Conservation (phyloP, 2,113 vertebrate genomes). For the Siniperca chuatsi region DNA sequence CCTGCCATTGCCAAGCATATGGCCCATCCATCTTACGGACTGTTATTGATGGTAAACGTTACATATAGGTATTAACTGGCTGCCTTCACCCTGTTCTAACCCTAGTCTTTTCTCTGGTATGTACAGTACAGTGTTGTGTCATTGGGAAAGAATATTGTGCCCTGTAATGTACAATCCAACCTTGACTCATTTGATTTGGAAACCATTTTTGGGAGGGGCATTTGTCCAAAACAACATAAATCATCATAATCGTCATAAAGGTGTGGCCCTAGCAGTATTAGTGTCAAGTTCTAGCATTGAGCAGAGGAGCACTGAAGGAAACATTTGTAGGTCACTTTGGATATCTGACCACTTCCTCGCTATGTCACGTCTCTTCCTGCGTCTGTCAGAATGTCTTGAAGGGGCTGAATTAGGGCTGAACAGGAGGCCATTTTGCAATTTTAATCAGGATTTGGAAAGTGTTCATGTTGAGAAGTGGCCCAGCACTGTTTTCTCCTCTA, state of each 20-base stretch:
- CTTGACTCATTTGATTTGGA: conserved; percentile 24
- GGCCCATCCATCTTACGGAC: conserved; percentile 69
- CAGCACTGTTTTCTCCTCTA: conserved; percentile 67
- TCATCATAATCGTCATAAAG: conserved; percentile 4
- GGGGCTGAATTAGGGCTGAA: conserved; percentile 73
- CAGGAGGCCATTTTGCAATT: conserved; percentile 84
- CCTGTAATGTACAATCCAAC: conserved; percentile 4
- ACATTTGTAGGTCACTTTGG: conserved; percentile 54
- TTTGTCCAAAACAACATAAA: conserved; percentile 11
- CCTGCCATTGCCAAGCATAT: conserved; percentile 63
- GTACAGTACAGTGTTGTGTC: conserved; percentile 13
- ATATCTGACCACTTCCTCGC: conserved; percentile 59
- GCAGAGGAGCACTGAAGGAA: conserved; percentile 17
- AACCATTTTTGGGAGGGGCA: background rate
- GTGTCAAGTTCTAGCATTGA: conserved; percentile 12
- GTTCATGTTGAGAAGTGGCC: conserved; percentile 59
- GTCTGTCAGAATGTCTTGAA: conserved; percentile 69
- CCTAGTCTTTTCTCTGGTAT: background rate
- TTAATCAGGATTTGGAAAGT: conserved; percentile 81
- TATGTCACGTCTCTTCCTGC: conserved; percentile 50
- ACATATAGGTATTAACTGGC: conserved; percentile 63
- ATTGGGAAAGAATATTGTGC: conserved; percentile 17
- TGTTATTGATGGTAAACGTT: conserved; percentile 75
- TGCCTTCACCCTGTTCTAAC: conserved; percentile 33
- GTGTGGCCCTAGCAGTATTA: background rate